A percentile compares a stretch with the other conserved stretches of the same genome.
Conservation (phyloP, 2,888 invertebrate genomes). For the Epinotia ramella region DNA sequence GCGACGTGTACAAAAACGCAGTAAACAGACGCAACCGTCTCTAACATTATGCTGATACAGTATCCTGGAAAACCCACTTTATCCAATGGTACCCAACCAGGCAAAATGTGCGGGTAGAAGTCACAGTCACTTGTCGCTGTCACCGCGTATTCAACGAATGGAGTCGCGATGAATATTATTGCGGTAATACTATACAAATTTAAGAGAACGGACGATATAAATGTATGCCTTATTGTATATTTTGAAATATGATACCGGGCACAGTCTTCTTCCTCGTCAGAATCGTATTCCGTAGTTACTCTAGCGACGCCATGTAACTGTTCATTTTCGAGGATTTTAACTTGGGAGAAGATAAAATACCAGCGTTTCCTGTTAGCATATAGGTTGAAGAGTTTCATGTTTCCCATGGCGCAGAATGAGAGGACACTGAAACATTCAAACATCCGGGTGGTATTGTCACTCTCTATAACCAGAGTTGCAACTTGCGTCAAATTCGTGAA, state of each 20-base stretch:
- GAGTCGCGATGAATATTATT: conserved; percentile 62
- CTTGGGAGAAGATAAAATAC: conserved; percentile 58
- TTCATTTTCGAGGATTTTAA: conserved; percentile 57
- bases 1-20: conserved; percentile 65
- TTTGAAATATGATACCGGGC: conserved; percentile 50
- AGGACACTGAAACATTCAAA: conserved; percentile 71
- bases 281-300: too few relatives aligned
- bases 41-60: conserved; percentile 56
- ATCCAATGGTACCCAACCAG: conserved; percentile 66
- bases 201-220: conserved; percentile 55
- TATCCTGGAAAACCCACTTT: conserved; percentile 56
- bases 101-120: conserved; percentile 67
- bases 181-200: conserved; percentile 64
- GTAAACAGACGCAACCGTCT: conserved; percentile 62
- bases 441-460: conserved; percentile 58
- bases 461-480: conserved; percentile 57
- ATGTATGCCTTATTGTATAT: conserved; percentile 61
- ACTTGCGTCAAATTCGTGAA: conserved; percentile 58
- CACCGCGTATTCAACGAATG: conserved; percentile 65
- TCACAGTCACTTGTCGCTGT: conserved; percentile 46
- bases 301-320: conserved; percentile 53
- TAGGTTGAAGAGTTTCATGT: conserved; percentile 65
- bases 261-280: conserved; percentile 50
- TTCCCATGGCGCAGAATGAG: conserved; percentile 68
- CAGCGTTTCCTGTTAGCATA: conserved; percentile 55